Evolutionary conservation across 2,888 invertebrate species (phyloP).

Genomic region (Agonum fuliginosum): DNA sequence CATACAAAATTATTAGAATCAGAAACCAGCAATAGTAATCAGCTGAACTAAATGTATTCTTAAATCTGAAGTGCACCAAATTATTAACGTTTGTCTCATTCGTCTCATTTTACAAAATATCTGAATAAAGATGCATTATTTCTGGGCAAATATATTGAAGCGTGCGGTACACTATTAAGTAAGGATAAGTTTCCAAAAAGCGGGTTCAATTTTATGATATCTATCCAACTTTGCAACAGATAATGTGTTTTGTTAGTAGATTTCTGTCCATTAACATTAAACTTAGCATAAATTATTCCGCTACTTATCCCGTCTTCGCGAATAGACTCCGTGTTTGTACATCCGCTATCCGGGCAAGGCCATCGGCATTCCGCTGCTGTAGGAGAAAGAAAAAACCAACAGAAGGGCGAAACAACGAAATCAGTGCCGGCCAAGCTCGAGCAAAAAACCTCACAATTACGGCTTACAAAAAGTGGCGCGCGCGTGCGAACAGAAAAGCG

Average conservation of each 20-base stretch:
- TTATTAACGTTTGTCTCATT: no score
- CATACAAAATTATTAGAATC: no score
- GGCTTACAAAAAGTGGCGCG: slow-evolving; percentile 32
- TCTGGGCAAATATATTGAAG: no score
- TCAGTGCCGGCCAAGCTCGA: slow-evolving; percentile 38
- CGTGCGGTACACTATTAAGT: no score
- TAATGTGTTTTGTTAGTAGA: slow-evolving; percentile 1
- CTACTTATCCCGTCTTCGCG: neutral
- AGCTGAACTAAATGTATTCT: no score
- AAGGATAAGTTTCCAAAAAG: no score
- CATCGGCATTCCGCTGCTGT: slow-evolving; percentile 48
- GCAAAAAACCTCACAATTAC: slow-evolving; percentile 54
- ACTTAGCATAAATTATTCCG: slow-evolving; percentile 26
- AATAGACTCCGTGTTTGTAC: slow-evolving; percentile 15
- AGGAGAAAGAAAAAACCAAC: slow-evolving; percentile 47
- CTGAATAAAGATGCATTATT: no score
- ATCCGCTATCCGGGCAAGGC: slow-evolving; percentile 25
- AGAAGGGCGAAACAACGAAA: slow-evolving; percentile 51
- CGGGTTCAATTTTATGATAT: neutral
- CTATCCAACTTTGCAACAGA: neutral
- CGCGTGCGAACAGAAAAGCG: neutral
- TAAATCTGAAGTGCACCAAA: no score
- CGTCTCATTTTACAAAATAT: no score
- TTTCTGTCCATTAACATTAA: neutral
- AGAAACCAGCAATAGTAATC: no score